Base-by-base conservation (phyloP, 2,888 invertebrate genomes). In the Alloplasta piceator region DNA sequence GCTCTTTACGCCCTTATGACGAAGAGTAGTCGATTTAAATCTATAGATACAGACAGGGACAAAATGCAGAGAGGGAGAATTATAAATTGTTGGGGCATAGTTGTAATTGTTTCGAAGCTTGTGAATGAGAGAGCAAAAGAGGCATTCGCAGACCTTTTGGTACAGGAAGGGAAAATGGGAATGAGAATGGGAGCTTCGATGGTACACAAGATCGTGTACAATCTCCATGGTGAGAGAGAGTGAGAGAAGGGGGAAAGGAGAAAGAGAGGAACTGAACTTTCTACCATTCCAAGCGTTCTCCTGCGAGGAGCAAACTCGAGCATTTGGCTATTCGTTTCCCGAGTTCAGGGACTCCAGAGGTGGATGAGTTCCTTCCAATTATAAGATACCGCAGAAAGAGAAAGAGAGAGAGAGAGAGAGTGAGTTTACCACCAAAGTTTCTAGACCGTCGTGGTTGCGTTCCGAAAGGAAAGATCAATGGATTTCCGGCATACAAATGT, bases 61-160 rank as follows among this genome's bases (percentile, higher is more conserved):
- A 77, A 48, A 77, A 71, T 66, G 64, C 64, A 52, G 41, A 70
- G 58, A 71, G 78, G 61, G 83, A 41, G 85, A 89, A 90, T 90
- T 90, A 90, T 90, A 89, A 90, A 90, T 91, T 90, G 88, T 89
- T 88, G 85, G 83, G 85, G 87, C 89, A 90, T 89, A 89, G 87
- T 90, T 90, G 87, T 87, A 88, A 91, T 90, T 88, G 90, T 90
- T 90, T 87, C 87, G 84, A 67, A 79, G 71, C 56, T 46, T 12
- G 61, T 46, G 60, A 75, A 71, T 63, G 70, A 60, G 63, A 72
- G 60, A 60, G 61, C 39, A 10, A 72, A 61, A 61, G 38, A 72
- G 16, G n/a, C 41, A 48, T 66, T 50, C 38, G 39, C 48, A 66
- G 38, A 38, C 52, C 52, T 14, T 66, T 56, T 5, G 41, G 39